Percentiles rank a stretch among this genome's conserved stretches.
Evolutionary conservation across 2,113 vertebrate genomes (phyloP).

Genomic region (Nannospalax galili): DNA sequence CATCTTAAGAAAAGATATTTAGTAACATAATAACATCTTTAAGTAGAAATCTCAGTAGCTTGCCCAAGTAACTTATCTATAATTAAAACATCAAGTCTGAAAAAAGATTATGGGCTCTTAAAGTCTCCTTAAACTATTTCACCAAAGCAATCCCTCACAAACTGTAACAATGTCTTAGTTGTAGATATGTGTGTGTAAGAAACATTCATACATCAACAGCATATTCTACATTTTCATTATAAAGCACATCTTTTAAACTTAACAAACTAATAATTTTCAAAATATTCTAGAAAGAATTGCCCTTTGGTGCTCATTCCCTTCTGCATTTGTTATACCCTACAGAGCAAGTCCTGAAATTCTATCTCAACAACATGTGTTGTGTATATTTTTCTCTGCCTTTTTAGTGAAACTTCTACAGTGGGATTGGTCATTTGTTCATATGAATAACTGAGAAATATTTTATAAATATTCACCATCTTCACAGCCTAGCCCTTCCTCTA

Average conservation of each 20-base stretch:
- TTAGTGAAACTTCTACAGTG: neutral
- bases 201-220: neutral
- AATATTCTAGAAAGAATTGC: neutral
- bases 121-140: neutral
- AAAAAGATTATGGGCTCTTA: neutral
- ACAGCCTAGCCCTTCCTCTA: neutral
- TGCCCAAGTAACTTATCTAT: neutral
- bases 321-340: neutral
- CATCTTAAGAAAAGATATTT: neutral
- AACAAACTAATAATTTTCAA: neutral
- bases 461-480: neutral
- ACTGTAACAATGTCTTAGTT: neutral
- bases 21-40: neutral
- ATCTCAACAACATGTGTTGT: neutral
- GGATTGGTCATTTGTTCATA: neutral
- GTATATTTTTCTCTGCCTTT: neutral
- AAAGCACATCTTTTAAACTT: neutral
- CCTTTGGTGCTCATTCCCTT: neutral
- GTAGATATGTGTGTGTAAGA: neutral
- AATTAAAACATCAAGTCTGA: neutral
- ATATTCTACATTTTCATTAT: neutral
- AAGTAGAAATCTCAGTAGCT: neutral
- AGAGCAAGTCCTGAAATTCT: neutral
- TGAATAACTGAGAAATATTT: neutral
- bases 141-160: neutral